These are phyloP conservation scores for Cyclina sinensis DNA, from an alignment of 1,140 invertebrate species.

Conservation along the genomic window DNA sequence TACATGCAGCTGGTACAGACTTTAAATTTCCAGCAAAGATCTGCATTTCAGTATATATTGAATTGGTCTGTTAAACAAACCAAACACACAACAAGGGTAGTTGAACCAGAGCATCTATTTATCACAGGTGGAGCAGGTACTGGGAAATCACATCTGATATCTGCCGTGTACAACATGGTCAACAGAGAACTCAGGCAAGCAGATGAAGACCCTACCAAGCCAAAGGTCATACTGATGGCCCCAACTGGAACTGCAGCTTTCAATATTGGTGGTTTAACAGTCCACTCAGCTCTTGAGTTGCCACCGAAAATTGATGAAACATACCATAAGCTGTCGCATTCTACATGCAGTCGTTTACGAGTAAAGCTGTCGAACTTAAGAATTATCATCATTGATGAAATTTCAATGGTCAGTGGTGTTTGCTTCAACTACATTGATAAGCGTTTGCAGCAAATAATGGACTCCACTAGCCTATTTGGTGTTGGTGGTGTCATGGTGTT, in stretches of 20 bases:
- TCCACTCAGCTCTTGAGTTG: slow-evolving; percentile 58
- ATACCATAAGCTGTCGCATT: slow-evolving; percentile 50
- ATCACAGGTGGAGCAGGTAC: slow-evolving; percentile 58
- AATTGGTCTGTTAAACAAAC: slow-evolving; percentile 29
- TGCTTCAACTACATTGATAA: slow-evolving; percentile 69
- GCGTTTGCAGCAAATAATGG: slow-evolving; percentile 69
- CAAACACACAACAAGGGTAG: not conserved
- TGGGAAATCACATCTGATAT: slow-evolving; percentile 52
- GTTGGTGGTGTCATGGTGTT: slow-evolving; percentile 59
- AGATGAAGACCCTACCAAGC: slow-evolving; percentile 39
- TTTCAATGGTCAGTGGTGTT: slow-evolving; percentile 70
- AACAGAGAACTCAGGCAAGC: slow-evolving; percentile 27
- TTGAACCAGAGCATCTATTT: slow-evolving; percentile 48
- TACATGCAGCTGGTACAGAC: slow-evolving; percentile 43
- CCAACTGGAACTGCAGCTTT: slow-evolving; percentile 70
- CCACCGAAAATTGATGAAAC: slow-evolving; percentile 38
- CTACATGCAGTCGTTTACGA: slow-evolving; percentile 34
- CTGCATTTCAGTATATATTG: slow-evolving; percentile 45
- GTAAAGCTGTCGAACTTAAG: slow-evolving; percentile 48
- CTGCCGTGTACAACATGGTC: slow-evolving; percentile 53
- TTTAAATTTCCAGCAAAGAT: slow-evolving; percentile 48
- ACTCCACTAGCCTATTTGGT: slow-evolving; percentile 67
- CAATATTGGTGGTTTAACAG: slow-evolving; percentile 51
- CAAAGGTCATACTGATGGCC: slow-evolving; percentile 54
- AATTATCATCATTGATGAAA: slow-evolving; percentile 74